Conservation (phyloP, 2,888 invertebrate species). For the Dysmachus trigonus region DNA sequence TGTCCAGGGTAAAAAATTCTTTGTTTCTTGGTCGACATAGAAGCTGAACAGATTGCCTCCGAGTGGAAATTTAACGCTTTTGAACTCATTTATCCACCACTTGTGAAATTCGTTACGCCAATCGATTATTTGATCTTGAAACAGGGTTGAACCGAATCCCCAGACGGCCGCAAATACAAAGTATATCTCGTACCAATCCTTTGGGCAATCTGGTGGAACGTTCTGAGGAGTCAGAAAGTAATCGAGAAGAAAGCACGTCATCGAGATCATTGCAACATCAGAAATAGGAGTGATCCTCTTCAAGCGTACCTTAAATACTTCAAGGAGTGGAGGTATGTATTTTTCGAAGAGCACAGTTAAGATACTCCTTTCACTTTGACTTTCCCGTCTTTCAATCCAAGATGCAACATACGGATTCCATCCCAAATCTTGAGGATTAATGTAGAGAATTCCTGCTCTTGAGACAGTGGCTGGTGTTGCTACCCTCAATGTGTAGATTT, state of each 20-base stretch:
- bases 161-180: conserved; percentile 91
- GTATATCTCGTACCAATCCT: conserved; percentile 91
- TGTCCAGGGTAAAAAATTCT: conserved; percentile 87
- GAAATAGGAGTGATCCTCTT: conserved; percentile 92
- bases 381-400: conserved; percentile 83
- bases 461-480: conserved; percentile 97
- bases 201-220: conserved; percentile 87
- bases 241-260: conserved; percentile 87
- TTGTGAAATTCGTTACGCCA: conserved; percentile 94
- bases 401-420: conserved; percentile 93
- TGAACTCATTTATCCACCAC: conserved; percentile 94
- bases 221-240: conserved; percentile 82
- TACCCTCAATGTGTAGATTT: conserved; percentile 87
- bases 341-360: conserved; percentile 91
- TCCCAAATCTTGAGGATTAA: conserved; percentile 92
- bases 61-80: conserved; percentile 86
- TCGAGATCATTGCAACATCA: conserved; percentile 88
- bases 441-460: conserved; percentile 91
- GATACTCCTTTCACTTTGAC: conserved; percentile 79
- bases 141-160: conserved; percentile 93
- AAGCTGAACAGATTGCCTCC: conserved; percentile 87
- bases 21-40: conserved; percentile 86
- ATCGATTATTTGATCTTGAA: conserved; percentile 90
- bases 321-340: conserved; percentile 86
- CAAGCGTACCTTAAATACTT: conserved; percentile 75